A percentile compares a stretch with the other conserved stretches of the same genome.
phyloP scores from a whole-genome alignment of 1,140 invertebrate species.

The Pseudomyrmex gracilis region DNA sequence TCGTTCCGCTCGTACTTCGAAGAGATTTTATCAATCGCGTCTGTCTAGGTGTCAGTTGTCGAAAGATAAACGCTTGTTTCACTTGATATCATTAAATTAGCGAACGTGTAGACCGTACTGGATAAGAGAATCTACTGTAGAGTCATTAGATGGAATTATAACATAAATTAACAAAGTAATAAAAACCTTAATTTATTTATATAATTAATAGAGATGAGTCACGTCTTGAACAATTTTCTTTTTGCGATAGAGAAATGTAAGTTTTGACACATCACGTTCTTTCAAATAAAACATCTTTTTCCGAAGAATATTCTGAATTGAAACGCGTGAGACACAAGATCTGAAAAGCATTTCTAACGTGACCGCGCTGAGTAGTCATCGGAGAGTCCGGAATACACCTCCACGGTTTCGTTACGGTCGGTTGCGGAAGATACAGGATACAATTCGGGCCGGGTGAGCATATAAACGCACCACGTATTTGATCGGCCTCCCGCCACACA shows the following conservation, averaged over 20 bases:
- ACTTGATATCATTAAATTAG: background rate
- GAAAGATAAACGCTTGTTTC: background rate
- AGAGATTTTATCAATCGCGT: slow-evolving; percentile 9
- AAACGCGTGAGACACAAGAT: background rate
- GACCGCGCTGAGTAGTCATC: slow-evolving; percentile 6
- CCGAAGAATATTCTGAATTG: slow-evolving; percentile 5
- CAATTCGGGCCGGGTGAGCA: background rate
- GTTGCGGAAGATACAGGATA: slow-evolving; percentile 26
- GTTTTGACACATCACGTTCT: background rate
- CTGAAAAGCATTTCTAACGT: slow-evolving; percentile 13
- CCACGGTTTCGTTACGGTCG: slow-evolving; percentile 1
- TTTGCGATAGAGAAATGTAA: background rate
- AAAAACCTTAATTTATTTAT: no score
- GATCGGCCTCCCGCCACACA: background rate
- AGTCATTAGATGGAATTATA: background rate
- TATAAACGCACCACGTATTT: background rate
- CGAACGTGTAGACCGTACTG: no score
- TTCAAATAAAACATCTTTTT: background rate
- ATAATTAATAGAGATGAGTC: background rate
- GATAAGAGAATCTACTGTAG: no score
- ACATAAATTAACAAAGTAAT: background rate
- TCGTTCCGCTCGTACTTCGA: no score
- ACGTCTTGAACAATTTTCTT: background rate
- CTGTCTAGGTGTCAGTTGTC: background rate
- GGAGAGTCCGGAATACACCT: slow-evolving; percentile 22